Evolutionary conservation across 2,113 vertebrate species (phyloP).

Genomic region (Benitochromis conjunctus): DNA sequence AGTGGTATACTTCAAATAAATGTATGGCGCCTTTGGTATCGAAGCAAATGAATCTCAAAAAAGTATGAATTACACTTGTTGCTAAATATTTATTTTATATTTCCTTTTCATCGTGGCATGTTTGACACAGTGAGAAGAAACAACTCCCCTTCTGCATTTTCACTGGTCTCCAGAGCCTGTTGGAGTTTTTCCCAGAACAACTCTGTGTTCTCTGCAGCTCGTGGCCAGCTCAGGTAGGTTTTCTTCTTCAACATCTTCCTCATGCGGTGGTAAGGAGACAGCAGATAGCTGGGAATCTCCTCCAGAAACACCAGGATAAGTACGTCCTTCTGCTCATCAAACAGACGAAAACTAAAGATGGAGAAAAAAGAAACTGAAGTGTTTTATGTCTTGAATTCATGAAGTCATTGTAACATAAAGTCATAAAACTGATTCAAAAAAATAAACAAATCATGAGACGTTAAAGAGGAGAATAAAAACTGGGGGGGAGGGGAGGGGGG

Average conservation of each 20-base stretch:
- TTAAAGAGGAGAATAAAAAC: background rate
- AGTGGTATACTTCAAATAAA: background rate
- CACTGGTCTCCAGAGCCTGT: conserved; percentile 50
- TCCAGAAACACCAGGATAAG: conserved; percentile 76
- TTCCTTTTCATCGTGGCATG: background rate
- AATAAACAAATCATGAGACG: background rate
- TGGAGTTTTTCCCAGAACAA: conserved; percentile 77
- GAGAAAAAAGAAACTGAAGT: background rate
- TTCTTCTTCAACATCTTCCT: conserved; percentile 66
- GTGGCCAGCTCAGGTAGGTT: conserved; percentile 73
- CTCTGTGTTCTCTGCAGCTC: conserved; percentile 6
- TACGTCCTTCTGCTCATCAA: conserved; percentile 75
- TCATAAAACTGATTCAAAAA: background rate
- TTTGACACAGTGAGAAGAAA: background rate
- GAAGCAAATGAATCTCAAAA: background rate
- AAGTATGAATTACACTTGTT: background rate
- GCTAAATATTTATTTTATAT: background rate
- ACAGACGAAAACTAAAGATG: conserved; percentile 67
- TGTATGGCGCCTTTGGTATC: background rate
- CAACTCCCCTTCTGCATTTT: background rate
- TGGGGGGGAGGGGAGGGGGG: too few species aligned
- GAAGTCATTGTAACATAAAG: background rate
- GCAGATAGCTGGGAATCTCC: conserved; percentile 59
- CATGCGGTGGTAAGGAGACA: conserved; percentile 72
- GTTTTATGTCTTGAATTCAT: background rate